A percentile compares a stretch with the other conserved stretches of the same genome.
Conservation (phyloP, 2,888 invertebrate genomes). For the Nemotelus pantherinus region DNA sequence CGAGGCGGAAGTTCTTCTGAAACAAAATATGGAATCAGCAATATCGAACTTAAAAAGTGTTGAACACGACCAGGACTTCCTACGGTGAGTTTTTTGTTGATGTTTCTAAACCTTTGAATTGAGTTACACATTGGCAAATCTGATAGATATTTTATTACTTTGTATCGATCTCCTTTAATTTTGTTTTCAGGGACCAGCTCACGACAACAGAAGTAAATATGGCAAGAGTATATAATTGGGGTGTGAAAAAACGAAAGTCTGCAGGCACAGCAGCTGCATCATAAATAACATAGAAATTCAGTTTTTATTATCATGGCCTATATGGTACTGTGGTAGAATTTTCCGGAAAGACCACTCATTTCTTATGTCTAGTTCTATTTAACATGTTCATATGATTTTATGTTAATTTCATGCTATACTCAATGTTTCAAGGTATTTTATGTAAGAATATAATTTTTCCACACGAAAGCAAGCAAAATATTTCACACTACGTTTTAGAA, state of each 20-base stretch:
- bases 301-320: conserved; percentile 9
- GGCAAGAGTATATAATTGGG: conserved; percentile 98
- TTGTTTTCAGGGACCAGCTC: conserved; percentile 84
- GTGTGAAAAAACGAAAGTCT: conserved; percentile 90
- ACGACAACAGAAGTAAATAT: conserved; percentile 99
- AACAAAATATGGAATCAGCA: conserved; percentile 85
- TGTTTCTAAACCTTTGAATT: no score
- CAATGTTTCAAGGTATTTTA: no score
- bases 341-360: neutral
- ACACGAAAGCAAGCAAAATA: no score
- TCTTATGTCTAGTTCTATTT: neutral
- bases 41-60: conserved; percentile 84
- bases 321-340: conserved; percentile 5
- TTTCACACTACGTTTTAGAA: no score
- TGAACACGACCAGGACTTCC: conserved; percentile 92
- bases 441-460: no score
- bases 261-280: conserved; percentile 65
- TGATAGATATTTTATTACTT: no score
- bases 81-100: conserved; percentile 68
- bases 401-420: no score
- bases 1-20: conserved; percentile 86
- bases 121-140: no score
- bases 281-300: conserved; percentile 13
- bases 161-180: no score
- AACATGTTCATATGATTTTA: neutral